Base-by-base conservation (phyloP, 1,140 invertebrate genomes). In the Steinernema feltiae region DNA sequence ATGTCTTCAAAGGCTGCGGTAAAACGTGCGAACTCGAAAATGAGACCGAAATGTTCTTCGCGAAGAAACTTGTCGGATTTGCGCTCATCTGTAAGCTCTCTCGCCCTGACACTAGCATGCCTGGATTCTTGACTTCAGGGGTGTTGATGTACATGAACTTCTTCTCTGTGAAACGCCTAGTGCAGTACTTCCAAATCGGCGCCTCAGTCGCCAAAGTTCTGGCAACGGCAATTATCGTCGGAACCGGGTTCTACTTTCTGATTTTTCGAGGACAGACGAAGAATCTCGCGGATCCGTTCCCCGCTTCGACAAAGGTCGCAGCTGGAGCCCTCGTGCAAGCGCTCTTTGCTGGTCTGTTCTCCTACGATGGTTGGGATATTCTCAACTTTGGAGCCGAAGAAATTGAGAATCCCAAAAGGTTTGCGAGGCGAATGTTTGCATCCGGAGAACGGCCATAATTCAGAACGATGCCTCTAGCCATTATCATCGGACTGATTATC, bases 361-460 rank as follows among this genome's bases (percentile, higher is more conserved):
- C 69, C 18, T 82, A 83, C 74, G 82, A 84, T 70, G 82, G 82
- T 15, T 82, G 81, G 81, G 81, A 82, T 69, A 78, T 82, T 30
- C 69, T 82, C 3, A 82, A 82, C 73, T 82, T 81, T 74, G 81
- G 81, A n/a, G 76, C 73, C 18, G 81, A 82, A 32, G 81, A 82
- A 72, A 30, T 82, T 29, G 76, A 80, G 21, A 81, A 84, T 70
- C 83, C 81, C 3, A 72, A 71, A 75, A 70, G 80, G 76, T 41
- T 41, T 41, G 35, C 35, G n/a, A n/a, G n/a, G n/a, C n/a, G n/a
- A n/a, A n/a, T n/a, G n/a, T 41, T 41, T 41, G 35, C 7, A 41
- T 7, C 35, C 35, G 7, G 35, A 7, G 7, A 41, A 41, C 35
- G 7, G 41, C 17, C 29, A 46, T 69, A 7, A 15, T 79, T 77